A percentile compares a stretch with the other conserved stretches of the same genome.
phyloP scores from a whole-genome alignment of 2,888 invertebrate species.

The Drosophila austrosaltans region DNA sequence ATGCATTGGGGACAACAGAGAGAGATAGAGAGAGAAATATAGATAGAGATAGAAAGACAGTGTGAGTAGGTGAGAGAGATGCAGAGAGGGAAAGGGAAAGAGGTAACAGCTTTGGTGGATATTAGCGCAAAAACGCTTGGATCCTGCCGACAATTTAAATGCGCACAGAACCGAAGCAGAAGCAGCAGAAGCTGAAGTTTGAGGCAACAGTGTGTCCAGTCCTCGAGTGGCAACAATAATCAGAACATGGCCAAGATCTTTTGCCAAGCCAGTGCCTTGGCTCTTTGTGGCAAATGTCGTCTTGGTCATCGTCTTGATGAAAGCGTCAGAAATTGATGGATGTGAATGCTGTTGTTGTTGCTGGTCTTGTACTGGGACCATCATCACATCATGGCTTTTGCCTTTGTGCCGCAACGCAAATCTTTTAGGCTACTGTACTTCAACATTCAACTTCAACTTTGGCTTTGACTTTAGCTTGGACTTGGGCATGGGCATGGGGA shows the following conservation, averaged over 20 bases:
- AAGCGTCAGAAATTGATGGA: constrained; percentile 82
- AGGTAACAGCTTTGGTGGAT: constrained; percentile 63
- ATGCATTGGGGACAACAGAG: constrained; percentile 64
- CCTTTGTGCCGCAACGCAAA: constrained; percentile 74
- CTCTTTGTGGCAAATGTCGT: constrained; percentile 51
- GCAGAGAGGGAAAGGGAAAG: not conserved
- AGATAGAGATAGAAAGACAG: constrained; percentile 1
- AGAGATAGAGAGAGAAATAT: constrained; percentile 5
- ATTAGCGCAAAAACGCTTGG: constrained; percentile 77
- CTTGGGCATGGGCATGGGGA: constrained; percentile 8
- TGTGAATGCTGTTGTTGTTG: constrained; percentile 59
- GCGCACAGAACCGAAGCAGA: constrained; percentile 47
- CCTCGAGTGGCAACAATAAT: constrained; percentile 72
- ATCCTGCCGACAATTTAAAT: constrained; percentile 80
- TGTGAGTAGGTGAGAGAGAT: not conserved
- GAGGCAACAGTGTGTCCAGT: constrained; percentile 32
- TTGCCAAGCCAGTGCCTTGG: not conserved
- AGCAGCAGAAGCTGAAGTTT: not conserved
- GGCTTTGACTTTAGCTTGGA: constrained; percentile 10
- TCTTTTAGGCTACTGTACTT: constrained; percentile 71
- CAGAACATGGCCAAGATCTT: constrained; percentile 60
- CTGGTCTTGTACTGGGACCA: constrained; percentile 12
- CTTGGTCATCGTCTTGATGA: constrained; percentile 68
- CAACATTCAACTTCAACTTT: constrained; percentile 14
- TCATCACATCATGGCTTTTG: constrained; percentile 34